Conservation (phyloP, 1,140 invertebrate genomes). For the Drepana arcuata region DNA sequence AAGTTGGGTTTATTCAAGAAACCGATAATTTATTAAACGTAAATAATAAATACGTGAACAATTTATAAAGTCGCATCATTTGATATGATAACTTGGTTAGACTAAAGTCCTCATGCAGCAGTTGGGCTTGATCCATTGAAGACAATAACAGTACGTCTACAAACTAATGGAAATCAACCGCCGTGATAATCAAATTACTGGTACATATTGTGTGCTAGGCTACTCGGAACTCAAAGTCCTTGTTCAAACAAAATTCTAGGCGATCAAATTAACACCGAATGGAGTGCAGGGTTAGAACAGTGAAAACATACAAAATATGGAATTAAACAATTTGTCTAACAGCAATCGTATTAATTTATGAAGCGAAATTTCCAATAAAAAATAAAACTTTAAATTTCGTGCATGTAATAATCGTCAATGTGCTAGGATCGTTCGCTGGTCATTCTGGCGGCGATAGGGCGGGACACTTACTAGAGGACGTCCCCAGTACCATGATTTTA, state of each 20-base stretch:
- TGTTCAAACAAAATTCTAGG: slow-evolving; percentile 27
- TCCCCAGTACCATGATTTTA: slow-evolving; percentile 96
- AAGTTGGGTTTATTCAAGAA: too few species aligned
- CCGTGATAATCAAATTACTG: slow-evolving; percentile 23
- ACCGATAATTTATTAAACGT: too few species aligned
- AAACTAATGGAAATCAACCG: slow-evolving; percentile 39
- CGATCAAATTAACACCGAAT: slow-evolving; percentile 46
- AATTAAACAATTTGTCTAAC: slow-evolving; percentile 47
- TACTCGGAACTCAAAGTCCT: slow-evolving; percentile 28
- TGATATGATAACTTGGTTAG: too few species aligned
- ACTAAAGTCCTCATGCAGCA: slow-evolving; percentile 44
- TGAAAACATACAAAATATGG: slow-evolving; percentile 53
- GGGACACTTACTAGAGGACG: slow-evolving; percentile 91
- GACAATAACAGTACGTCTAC: slow-evolving; percentile 41
- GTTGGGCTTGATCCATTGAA: slow-evolving; percentile 34
- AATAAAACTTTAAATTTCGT: slow-evolving; percentile 42
- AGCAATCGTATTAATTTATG: slow-evolving; percentile 49
- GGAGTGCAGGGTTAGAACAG: slow-evolving; percentile 56
- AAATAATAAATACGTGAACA: too few species aligned
- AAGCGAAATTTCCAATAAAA: slow-evolving; percentile 59
- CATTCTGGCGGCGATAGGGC: slow-evolving; percentile 47
- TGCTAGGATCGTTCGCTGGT: slow-evolving; percentile 62
- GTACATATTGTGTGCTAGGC: slow-evolving; percentile 23
- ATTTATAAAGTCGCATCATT: too few species aligned
- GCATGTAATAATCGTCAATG: slow-evolving; percentile 62